Evolutionary conservation across 2,888 invertebrate species (phyloP), one percentile per base, ranked within the genome.

Genomic region (Pollenia griseotomentosa): DNA sequence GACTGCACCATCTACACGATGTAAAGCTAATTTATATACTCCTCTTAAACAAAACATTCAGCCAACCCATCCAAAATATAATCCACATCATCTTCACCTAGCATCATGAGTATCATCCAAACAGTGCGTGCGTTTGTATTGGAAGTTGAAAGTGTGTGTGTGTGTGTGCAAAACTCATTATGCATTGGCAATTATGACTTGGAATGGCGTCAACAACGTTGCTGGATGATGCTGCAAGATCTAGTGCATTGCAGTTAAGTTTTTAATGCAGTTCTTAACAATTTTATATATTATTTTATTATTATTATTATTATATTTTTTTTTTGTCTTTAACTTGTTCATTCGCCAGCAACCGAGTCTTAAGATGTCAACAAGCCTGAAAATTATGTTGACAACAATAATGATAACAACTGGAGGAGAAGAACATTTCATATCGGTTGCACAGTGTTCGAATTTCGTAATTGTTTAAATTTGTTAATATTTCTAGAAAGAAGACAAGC

Each of bases 331-430:
- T 33, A 33, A 42, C 59, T 63, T 71, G 9, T 59, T 44, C 19
- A 61, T 78, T 59, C 48, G 40, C 75, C 73, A 74, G 48, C 78
- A 83, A 42, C 51, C 33, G 33, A 33, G 84, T 82, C 86, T 88
- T 83, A 83, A 85, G 88, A 87, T 92, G 91, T 91, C 91, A 91
- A 92, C 91, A 90, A 90, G 91, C 89, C 46, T 61, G 73, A 89
- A 90, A 89, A 90, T 89, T 90, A 90, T 91, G 91, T 91, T 91
- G 91, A 90, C 92, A 91, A 91, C 91, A 89, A 79, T 70, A 80
- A 79, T 40, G 61, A 80, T 63, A 77, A 61, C 55, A 86, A 81
- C 87, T 82, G 83, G 12, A 57, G 70, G 9, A 53, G 51, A 23
- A 40, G 33, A 33, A 12, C 4, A 59, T 48, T 48, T 48, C 48